Percentiles rank a stretch among this genome's conserved stretches.
Conservation (phyloP, 1,140 invertebrate genomes). For the Heliconius congener region DNA sequence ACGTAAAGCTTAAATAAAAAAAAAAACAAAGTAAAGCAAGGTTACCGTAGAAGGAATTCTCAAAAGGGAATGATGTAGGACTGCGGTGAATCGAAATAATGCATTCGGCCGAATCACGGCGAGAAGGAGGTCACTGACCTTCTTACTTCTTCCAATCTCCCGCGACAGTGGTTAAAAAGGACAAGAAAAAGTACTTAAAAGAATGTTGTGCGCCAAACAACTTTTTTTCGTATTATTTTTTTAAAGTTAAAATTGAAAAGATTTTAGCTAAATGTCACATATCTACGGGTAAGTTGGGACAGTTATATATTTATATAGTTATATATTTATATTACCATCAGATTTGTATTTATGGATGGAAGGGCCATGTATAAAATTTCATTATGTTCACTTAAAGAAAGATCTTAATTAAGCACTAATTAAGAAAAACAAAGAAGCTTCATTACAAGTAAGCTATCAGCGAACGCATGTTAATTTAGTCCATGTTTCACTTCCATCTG, state of each 20-base stretch:
- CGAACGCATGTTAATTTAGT: constrained; percentile 47
- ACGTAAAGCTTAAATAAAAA: background rate
- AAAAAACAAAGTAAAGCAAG: constrained; percentile 71
- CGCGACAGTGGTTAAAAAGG: constrained; percentile 40
- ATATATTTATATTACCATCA: background rate
- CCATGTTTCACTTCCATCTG: constrained; percentile 35
- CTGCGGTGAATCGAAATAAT: constrained; percentile 67
- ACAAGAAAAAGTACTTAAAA: constrained; percentile 30
- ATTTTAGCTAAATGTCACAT: background rate
- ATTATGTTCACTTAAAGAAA: background rate
- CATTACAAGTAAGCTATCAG: constrained; percentile 41
- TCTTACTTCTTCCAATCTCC: constrained; percentile 47
- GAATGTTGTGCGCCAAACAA: background rate
- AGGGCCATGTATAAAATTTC: background rate
- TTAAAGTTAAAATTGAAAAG: background rate
- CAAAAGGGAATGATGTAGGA: constrained; percentile 74
- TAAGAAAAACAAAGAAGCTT: constrained; percentile 5
- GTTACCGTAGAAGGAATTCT: constrained; percentile 74
- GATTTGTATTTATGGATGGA: no score
- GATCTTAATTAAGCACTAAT: background rate
- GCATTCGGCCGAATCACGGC: constrained; percentile 70
- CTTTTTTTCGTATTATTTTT: background rate
- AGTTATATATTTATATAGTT: background rate
- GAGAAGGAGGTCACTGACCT: constrained; percentile 68
- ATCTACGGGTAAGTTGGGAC: background rate